These are phyloP conservation scores for Ophiothrix spiculata DNA, from an alignment of 35 echinoderm and acorn worm genomes.

Conservation along the genomic window DNA sequence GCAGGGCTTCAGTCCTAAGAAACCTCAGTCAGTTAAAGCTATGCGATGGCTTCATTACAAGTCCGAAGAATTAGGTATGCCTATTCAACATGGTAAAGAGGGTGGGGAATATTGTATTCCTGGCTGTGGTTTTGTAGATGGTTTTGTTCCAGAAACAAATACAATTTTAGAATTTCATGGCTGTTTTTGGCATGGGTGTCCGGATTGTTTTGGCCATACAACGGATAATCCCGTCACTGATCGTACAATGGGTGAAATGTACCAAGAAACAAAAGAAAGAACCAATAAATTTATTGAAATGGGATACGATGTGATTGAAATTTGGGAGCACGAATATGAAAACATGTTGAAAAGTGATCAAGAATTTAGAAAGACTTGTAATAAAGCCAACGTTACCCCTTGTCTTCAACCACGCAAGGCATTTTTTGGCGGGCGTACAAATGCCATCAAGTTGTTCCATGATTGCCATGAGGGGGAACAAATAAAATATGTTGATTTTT, in stretches of 20 bases:
- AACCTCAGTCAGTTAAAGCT: conserved; percentile 28
- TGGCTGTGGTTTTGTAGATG: conserved; percentile 40
- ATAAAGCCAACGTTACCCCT: neutral
- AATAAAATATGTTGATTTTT: conserved; percentile 54
- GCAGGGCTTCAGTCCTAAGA: neutral
- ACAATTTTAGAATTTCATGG: conserved; percentile 49
- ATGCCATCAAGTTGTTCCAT: conserved; percentile 50
- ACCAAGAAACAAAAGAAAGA: conserved; percentile 1
- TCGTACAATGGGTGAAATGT: conserved; percentile 22
- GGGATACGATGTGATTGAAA: neutral
- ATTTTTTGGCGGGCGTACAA: conserved; percentile 70
- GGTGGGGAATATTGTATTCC: conserved; percentile 38
- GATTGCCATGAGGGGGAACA: neutral
- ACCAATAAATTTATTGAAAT: neutral
- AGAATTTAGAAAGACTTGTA: neutral
- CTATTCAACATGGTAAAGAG: conserved; percentile 55
- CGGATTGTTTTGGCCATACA: conserved; percentile 22
- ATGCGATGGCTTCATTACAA: conserved; percentile 57
- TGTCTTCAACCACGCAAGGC: conserved; percentile 36
- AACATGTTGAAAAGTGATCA: neutral
- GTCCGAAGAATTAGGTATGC: conserved; percentile 7
- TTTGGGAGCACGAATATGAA: conserved; percentile 41
- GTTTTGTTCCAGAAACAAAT: conserved; percentile 3
- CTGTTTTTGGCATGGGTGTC: conserved; percentile 60
- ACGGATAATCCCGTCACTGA: neutral